These are phyloP conservation scores for Thera obeliscata DNA, from an alignment of 2,888 invertebrate species.

Conservation along the genomic window DNA sequence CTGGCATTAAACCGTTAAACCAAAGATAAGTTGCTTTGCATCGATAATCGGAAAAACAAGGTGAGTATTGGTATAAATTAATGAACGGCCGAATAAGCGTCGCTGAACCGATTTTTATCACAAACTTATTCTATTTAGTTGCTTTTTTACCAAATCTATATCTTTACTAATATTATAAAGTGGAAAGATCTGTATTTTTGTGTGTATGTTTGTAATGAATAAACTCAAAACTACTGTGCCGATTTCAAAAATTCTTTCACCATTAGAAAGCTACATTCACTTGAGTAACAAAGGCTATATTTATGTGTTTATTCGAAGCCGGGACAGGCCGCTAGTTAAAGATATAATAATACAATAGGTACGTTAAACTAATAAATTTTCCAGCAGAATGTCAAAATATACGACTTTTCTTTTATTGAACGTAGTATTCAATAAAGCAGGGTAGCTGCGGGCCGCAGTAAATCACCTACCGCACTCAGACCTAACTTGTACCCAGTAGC, in stretches of 20 bases:
- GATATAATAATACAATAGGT: constrained; percentile 54
- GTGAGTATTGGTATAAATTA: constrained; percentile 58
- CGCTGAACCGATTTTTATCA: constrained; percentile 57
- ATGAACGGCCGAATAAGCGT: constrained; percentile 56
- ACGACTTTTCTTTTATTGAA: constrained; percentile 77
- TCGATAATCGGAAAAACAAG: constrained; percentile 51
- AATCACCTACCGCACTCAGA: constrained; percentile 64
- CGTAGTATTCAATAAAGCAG: constrained; percentile 76
- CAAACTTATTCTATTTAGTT: constrained; percentile 55
- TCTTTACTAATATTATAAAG: too few species aligned
- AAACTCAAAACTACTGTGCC: too few species aligned
- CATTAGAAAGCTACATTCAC: too few species aligned
- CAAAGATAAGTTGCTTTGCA: constrained; percentile 38
- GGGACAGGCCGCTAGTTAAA: too few species aligned
- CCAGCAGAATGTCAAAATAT: constrained; percentile 72
- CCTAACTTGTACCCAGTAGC: constrained; percentile 59
- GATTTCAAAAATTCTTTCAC: too few species aligned
- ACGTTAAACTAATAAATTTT: constrained; percentile 70
- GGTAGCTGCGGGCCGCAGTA: constrained; percentile 61
- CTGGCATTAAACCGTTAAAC: constrained; percentile 24
- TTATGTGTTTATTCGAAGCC: too few species aligned
- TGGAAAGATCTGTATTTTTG: too few species aligned
- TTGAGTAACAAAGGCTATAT: too few species aligned
- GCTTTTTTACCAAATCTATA: constrained; percentile 58
- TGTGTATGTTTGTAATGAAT: too few species aligned